These are phyloP conservation scores for Zhuqinia jingwanae DNA, from an alignment of 2,888 invertebrate genomes.

Conservation along the genomic window DNA sequence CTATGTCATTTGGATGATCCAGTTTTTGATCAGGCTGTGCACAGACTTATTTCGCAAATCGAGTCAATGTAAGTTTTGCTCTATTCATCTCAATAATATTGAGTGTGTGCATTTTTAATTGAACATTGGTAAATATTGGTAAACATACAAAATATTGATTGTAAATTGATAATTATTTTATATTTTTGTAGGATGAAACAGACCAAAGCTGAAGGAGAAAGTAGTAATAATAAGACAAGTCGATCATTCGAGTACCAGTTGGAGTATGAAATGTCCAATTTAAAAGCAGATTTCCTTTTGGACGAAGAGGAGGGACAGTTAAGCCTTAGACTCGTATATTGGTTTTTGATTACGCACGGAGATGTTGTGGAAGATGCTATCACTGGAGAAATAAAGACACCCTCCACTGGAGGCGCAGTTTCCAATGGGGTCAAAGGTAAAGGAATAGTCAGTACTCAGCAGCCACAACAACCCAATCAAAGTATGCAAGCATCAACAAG, in stretches of 20 bases:
- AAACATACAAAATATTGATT: too few relatives aligned
- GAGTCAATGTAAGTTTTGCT: constrained; percentile 77
- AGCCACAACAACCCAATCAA: background rate
- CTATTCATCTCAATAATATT: too few relatives aligned
- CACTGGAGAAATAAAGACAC: constrained; percentile 60
- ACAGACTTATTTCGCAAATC: constrained; percentile 78
- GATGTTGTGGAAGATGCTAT: constrained; percentile 77
- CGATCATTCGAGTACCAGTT: constrained; percentile 64
- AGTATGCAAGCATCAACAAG: background rate
- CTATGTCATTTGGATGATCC: constrained; percentile 79
- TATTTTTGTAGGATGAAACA: constrained; percentile 75
- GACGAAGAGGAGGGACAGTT: constrained; percentile 78
- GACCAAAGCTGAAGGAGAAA: constrained; percentile 70
- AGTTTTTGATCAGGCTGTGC: constrained; percentile 78
- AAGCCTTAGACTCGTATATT: constrained; percentile 75
- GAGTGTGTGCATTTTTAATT: constrained; percentile 14
- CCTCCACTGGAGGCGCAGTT: background rate
- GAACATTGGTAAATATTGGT: background rate
- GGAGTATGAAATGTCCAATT: constrained; percentile 75
- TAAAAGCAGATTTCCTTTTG: constrained; percentile 77
- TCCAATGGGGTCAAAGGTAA: constrained; percentile 23
- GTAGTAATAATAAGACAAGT: too few relatives aligned
- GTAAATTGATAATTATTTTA: too few relatives aligned
- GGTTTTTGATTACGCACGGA: constrained; percentile 77
- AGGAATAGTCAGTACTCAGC: background rate